Evolutionary conservation across 2,888 invertebrate genomes (phyloP).

Genomic region (Orchesellides sinensis): DNA sequence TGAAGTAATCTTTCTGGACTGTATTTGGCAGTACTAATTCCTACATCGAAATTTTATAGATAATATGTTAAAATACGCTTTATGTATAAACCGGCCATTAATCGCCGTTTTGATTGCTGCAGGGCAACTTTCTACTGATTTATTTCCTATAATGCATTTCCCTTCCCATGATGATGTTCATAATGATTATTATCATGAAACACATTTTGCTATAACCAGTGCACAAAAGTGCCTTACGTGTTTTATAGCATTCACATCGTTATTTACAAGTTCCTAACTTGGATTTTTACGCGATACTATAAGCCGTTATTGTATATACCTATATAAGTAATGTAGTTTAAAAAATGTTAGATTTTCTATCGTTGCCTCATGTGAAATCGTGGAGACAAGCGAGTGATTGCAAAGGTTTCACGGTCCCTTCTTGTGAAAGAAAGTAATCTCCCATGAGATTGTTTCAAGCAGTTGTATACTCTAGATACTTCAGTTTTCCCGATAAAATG

Average conservation of each 20-base stretch:
- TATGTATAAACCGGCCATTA: no score
- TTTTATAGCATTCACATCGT: background rate
- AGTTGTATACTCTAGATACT: background rate
- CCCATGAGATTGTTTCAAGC: slow-evolving; percentile 22
- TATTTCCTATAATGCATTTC: background rate
- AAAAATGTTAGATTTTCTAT: slow-evolving; percentile 2
- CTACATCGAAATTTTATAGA: no score
- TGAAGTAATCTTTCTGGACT: no score
- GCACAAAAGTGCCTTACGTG: no score
- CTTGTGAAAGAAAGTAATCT: slow-evolving; percentile 10
- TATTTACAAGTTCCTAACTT: no score
- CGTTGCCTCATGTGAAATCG: background rate
- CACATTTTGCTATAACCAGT: background rate
- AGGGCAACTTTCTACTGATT: no score
- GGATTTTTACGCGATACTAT: no score
- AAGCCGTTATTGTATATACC: no score
- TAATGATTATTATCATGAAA: background rate
- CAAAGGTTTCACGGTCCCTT: background rate
- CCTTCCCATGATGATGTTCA: background rate
- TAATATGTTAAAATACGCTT: no score
- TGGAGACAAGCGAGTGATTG: background rate
- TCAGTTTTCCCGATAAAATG: background rate
- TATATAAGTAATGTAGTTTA: background rate
- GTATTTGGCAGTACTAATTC: no score
- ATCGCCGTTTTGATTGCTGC: no score